Evolutionary conservation across 1,140 invertebrate species (phyloP).

Genomic region (Helicoverpa armigera): DNA sequence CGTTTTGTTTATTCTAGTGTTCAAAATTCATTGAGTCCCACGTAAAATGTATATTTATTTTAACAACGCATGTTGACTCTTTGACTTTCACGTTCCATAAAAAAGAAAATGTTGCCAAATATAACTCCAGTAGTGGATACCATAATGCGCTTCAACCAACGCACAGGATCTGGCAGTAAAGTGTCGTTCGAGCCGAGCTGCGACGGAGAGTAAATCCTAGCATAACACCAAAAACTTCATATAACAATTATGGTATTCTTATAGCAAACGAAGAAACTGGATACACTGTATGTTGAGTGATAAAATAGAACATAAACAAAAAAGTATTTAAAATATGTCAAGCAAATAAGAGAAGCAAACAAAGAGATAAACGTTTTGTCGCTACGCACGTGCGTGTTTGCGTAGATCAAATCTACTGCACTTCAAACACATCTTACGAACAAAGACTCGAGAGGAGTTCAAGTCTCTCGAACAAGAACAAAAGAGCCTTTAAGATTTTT

Average conservation of each 20-base stretch:
- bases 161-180: conserved; percentile 59
- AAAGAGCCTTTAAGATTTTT: conserved; percentile 42
- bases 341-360: conserved; percentile 60
- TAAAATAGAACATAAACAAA: conserved; percentile 45
- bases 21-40: conserved; percentile 4
- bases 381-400: conserved; percentile 69
- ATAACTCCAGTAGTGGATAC: conserved; percentile 57
- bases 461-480: conserved; percentile 35
- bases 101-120: conserved; percentile 66
- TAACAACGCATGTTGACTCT: neutral
- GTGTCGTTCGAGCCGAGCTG: conserved; percentile 55
- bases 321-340: conserved; percentile 54
- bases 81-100: conserved; percentile 58
- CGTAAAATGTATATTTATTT: neutral
- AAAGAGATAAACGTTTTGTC: conserved; percentile 70
- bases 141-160: conserved; percentile 58
- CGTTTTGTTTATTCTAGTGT: conserved; percentile 24
- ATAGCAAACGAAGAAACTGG: conserved; percentile 15
- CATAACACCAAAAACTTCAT: conserved; percentile 16
- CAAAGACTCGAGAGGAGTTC: conserved; percentile 56
- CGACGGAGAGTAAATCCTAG: conserved; percentile 57
- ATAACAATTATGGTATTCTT: neutral
- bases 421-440: conserved; percentile 53
- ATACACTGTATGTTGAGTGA: conserved; percentile 22
- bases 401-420: conserved; percentile 54